Base-by-base conservation (phyloP, 2,888 invertebrate genomes). In the Ormyrus thymus region DNA sequence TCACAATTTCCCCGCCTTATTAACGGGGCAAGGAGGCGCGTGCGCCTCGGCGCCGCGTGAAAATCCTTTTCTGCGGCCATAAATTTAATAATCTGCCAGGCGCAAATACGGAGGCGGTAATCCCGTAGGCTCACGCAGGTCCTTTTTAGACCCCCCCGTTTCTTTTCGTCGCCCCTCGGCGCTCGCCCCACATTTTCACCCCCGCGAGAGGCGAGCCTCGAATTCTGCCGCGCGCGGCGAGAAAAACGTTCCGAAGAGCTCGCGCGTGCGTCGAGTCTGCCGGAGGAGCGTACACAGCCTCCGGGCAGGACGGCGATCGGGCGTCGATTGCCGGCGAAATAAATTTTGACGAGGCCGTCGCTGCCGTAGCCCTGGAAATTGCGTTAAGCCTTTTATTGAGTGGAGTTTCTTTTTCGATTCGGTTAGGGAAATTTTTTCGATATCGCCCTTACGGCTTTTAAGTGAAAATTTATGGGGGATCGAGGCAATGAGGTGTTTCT, bases 1-100 rank as follows among this genome's bases (percentile, higher is more conserved):
- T 61, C 72, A 55, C 48, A 56, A 62, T 55, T 58, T 53, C 43
- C 56, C 45, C 61, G 66, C 29, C 56, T 77, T 65, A 66, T 65
- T 68, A 59, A 55, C 50, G 51, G 13, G 9, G 29, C 29, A 3
- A 29, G 29, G 1, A 15, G 56, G 15, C 43, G 48, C 45, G 56
- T 50, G 48, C 45, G 68, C 64, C 46, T 48, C 55, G 45, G 13
- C 45, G 55, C 15, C 53, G 45, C 7, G 10, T 8, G 50, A 45
- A 72, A 76, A 80, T 73, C 76, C 79, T 73, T 76, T 77, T 69
- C 76, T 64, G 77, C 82, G 80, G 81, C 77, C 84, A 84, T 85
- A 86, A 85, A 86, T 86, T 86, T 83, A 85, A 85, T 86, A 85
- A 85, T 84, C 83, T 82, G 81, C 80, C 80, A 74, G 70, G 82